phyloP scores from a whole-genome alignment of 2,888 invertebrate genomes.

The Drosophila kambysellisi region DNA sequence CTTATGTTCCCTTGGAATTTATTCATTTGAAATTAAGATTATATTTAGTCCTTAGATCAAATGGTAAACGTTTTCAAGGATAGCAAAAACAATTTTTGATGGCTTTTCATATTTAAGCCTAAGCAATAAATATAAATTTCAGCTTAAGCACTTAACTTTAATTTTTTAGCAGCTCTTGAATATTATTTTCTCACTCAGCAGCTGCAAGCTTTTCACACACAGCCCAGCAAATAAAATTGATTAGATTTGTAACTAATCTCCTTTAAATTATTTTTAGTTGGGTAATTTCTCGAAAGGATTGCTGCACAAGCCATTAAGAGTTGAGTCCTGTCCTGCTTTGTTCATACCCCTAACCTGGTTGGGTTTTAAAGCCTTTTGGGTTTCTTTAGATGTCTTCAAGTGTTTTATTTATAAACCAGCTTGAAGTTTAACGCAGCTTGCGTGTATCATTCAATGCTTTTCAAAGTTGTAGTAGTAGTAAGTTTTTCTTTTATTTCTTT shows the following conservation, averaged over 20 bases:
- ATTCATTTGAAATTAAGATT: background rate
- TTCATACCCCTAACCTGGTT: constrained; percentile 6
- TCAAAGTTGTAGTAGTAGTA: constrained; percentile 42
- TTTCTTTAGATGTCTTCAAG: constrained; percentile 12
- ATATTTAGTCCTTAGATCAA: background rate
- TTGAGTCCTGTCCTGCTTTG: background rate
- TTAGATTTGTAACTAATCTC: background rate
- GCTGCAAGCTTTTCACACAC: background rate
- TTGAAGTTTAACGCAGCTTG: constrained; percentile 9
- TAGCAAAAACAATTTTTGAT: background rate
- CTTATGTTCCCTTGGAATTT: background rate
- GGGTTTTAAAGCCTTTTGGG: constrained; percentile 11
- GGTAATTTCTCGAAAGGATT: background rate
- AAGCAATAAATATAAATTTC: background rate
- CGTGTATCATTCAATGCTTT: constrained; percentile 36
- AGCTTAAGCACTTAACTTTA: background rate
- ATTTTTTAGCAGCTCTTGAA: background rate
- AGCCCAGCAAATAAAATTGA: background rate
- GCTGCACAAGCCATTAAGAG: background rate
- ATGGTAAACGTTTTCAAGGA: background rate
- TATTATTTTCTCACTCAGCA: background rate
- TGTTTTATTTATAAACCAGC: constrained; percentile 13
- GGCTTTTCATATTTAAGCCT: too few relatives aligned
- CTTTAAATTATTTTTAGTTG: constrained; percentile 4
- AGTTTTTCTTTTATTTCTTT: constrained; percentile 23